phyloP scores from a whole-genome alignment of 2,888 invertebrate species.

The Empis stercorea region DNA sequence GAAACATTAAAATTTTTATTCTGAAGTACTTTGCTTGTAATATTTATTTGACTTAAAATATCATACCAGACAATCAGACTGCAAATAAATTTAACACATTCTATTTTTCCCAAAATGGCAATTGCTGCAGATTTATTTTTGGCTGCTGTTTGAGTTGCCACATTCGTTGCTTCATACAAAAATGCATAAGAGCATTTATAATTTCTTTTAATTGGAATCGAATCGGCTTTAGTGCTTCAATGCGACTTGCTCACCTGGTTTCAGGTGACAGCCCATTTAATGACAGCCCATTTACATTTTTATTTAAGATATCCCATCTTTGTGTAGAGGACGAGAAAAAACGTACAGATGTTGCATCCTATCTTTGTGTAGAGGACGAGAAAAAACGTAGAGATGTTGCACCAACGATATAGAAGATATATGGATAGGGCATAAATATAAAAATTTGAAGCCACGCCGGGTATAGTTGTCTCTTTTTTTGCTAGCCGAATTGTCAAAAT shows the following conservation, averaged over 20 bases:
- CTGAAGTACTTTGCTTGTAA: no score
- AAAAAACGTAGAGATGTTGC: no score
- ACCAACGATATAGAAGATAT: no score
- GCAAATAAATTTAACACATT: constrained; percentile 3
- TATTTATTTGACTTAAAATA: constrained; percentile 3
- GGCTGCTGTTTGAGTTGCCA: not conserved
- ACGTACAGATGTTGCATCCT: no score
- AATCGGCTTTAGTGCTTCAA: constrained; percentile 5
- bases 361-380: no score
- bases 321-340: constrained; percentile 18
- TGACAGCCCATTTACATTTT: constrained; percentile 2
- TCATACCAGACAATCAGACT: constrained; percentile 16
- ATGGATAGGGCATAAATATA: no score
- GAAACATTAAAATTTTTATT: no score
- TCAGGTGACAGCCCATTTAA: no score
- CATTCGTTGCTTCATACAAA: not conserved
- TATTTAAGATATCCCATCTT: constrained; percentile 10
- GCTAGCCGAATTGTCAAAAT: no score
- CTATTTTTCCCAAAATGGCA: not conserved
- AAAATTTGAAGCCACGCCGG: no score
- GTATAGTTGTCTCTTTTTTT: no score
- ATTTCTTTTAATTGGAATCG: not conserved
- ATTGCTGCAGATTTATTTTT: not conserved
- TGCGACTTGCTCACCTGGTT: constrained; percentile 6
- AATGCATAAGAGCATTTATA: not conserved